Base-by-base conservation (phyloP, 1,140 invertebrate species). In the Metaphire vulgaris region DNA sequence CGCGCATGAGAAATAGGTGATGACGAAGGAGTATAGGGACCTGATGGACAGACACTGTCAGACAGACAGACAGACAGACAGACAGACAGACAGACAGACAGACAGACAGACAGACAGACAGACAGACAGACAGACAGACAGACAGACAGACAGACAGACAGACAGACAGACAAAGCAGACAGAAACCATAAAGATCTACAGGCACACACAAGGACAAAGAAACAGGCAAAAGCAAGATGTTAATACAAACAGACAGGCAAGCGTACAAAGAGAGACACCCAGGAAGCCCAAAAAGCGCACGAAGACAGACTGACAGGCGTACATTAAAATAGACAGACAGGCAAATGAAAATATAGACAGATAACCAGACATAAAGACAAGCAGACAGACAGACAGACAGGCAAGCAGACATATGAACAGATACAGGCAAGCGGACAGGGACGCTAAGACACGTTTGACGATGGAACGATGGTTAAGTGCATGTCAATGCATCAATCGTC, bases 61-160 rank as follows among this genome's bases (percentile, higher is more conserved):
- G 75, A 76, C 30, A 76, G 70, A 76, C 76, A 69, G 76, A 72
- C 31, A 77, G 34, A 77, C 70, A 79, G 72, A 73, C 26, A 74
- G 74, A 78, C 29, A 64, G 76, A 71, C 34, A 69, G 34, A 79
- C 70, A 78, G 76, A 77, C 64, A 77, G 76, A 75, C 34, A 64
- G 74, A 71, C 32, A 77, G 74, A 78, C 41, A 78, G 74, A 72
- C 34, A 78, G 76, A 77, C 28, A 79, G 68, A 78, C 41, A 78
- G 76, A 79, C 14, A 79, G 70, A 78, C 28, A 78, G 70, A 79
- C 31, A 79, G 56, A 78, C 15, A 78, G 76, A 79, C 28, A 79
- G 76, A 74, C 31, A 79, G 76, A 74, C 15, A 78, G 71, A 79
- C 68, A 78, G 76, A 79, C 41, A 78, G 76, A 78, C 41, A 79